Evolutionary conservation across 2,888 invertebrate species (phyloP).

Genomic region (Drosophila formosana): DNA sequence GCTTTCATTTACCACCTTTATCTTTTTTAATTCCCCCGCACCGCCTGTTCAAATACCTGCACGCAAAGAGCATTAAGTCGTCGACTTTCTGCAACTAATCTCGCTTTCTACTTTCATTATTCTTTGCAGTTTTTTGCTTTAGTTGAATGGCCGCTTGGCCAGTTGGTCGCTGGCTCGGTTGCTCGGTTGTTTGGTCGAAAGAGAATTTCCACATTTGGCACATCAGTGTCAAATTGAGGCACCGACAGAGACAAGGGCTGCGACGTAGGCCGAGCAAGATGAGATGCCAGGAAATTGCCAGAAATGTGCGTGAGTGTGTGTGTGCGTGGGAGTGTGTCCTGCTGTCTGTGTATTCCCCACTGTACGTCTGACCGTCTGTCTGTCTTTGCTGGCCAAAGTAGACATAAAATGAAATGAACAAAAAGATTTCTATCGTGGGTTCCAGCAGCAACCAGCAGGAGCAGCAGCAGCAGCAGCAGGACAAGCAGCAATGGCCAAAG

Average conservation of each 20-base stretch:
- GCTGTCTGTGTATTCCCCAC: constrained; percentile 9
- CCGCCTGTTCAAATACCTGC: neutral
- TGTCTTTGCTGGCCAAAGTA: constrained; percentile 49
- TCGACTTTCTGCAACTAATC: neutral
- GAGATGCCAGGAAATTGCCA: constrained; percentile 73
- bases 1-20: neutral
- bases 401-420: constrained; percentile 80
- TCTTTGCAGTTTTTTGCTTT: constrained; percentile 30
- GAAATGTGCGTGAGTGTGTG: constrained; percentile 45
- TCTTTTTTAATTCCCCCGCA: neutral
- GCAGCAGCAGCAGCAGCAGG: constrained; percentile 31
- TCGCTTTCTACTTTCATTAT: constrained; percentile 37
- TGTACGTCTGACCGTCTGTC: constrained; percentile 11
- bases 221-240: constrained; percentile 82
- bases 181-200: constrained; percentile 46
- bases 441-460: constrained; percentile 9
- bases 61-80: constrained; percentile 14
- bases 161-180: no score
- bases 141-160: constrained; percentile 20
- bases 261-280: constrained; percentile 18
- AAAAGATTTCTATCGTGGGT: constrained; percentile 75
- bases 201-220: constrained; percentile 79
- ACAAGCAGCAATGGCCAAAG: constrained; percentile 66
- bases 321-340: constrained; percentile 21
- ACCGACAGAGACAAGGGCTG: constrained; percentile 35